These are phyloP conservation scores for Smittia sp. DNA, from an alignment of 2,888 invertebrate species.

Conservation along the genomic window DNA sequence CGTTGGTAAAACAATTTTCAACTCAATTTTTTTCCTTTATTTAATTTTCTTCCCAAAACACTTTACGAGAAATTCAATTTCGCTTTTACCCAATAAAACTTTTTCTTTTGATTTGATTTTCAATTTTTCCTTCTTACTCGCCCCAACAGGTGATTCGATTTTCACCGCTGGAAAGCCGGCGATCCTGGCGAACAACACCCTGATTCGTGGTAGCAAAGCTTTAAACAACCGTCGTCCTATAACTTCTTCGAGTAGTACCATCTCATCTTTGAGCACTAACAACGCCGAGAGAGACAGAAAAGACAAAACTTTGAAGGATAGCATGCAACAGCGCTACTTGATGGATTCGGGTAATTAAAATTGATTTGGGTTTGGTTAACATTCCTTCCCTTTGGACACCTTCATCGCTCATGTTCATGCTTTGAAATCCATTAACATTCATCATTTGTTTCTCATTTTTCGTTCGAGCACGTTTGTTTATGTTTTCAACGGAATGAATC, in stretches of 20 bases:
- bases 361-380: not conserved
- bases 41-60: slow-evolving; percentile 7
- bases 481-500: too few species aligned
- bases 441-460: not conserved
- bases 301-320: slow-evolving; percentile 28
- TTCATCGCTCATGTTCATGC: too few species aligned
- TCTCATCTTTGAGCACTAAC: slow-evolving; percentile 35
- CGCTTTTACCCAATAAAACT: not conserved
- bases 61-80: slow-evolving; percentile 17
- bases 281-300: slow-evolving; percentile 23
- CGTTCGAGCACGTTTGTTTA: too few species aligned
- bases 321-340: slow-evolving; percentile 28
- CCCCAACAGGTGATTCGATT: slow-evolving; percentile 33
- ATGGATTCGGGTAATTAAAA: slow-evolving; percentile 41
- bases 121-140: too few species aligned
- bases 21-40: not conserved
- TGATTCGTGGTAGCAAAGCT: slow-evolving; percentile 40
- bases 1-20: not conserved
- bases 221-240: slow-evolving; percentile 39
- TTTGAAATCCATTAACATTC: slow-evolving; percentile 18
- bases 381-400: not conserved
- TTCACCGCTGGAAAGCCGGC: slow-evolving; percentile 40
- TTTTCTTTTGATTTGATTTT: not conserved
- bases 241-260: slow-evolving; percentile 40
- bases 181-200: slow-evolving; percentile 35